Conservation (phyloP, 2,113 vertebrate genomes). For the Colistium nudipinnis region DNA sequence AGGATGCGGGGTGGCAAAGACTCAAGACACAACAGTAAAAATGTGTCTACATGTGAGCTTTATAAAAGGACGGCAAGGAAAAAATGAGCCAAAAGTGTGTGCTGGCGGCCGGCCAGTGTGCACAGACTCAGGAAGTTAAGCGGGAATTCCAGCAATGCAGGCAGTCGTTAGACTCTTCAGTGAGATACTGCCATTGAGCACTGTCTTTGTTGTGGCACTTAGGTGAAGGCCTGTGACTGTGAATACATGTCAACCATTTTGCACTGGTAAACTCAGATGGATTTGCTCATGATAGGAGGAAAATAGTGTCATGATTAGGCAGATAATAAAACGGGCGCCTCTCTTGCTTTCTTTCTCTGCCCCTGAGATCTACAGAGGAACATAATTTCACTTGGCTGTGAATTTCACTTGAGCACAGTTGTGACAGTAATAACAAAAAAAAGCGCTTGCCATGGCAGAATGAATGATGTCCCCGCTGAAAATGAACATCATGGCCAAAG, state of each 20-base stretch:
- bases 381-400: constrained; percentile 53
- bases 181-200: constrained; percentile 59
- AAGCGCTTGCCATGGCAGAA: constrained; percentile 57
- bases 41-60: constrained; percentile 61
- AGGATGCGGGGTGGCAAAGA: constrained; percentile 32
- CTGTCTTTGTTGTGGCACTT: constrained; percentile 55
- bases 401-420: constrained; percentile 43
- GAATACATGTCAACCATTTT: constrained; percentile 40
- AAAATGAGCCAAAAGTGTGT: constrained; percentile 41
- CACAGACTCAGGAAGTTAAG: constrained; percentile 79
- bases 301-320: constrained; percentile 27
- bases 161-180: constrained; percentile 72
- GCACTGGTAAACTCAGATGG: constrained; percentile 5
- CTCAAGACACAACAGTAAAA: constrained; percentile 45
- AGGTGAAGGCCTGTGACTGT: constrained; percentile 31
- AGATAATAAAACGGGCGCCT: constrained; percentile 4
- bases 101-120: constrained; percentile 75
- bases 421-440: constrained; percentile 69
- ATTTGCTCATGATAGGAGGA: constrained; percentile 22
- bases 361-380: constrained; percentile 31
- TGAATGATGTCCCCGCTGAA: constrained; percentile 69
- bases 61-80: constrained; percentile 59
- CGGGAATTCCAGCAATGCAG: constrained; percentile 83
- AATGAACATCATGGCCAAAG: constrained; percentile 67
- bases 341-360: background rate